A percentile compares a stretch with the other conserved stretches of the same genome.
Evolutionary conservation across 2,888 invertebrate genomes (phyloP).

Genomic region (Latrodectus elegans): DNA sequence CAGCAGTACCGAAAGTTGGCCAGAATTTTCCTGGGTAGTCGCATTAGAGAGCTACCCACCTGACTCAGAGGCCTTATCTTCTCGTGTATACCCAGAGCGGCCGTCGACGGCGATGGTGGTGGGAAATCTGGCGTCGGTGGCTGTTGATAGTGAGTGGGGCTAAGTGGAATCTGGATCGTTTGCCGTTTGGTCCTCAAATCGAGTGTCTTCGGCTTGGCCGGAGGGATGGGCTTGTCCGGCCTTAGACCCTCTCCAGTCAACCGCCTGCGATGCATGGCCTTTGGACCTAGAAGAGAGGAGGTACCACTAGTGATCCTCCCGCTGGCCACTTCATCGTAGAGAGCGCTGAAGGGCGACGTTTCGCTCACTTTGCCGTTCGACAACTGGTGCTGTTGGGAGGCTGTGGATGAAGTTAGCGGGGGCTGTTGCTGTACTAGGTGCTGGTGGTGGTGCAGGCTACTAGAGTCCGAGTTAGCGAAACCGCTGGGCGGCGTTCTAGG

Average conservation of each 20-base stretch:
- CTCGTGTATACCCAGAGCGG: slow-evolving; percentile 90
- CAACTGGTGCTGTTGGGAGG: slow-evolving; percentile 21
- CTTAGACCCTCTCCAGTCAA: slow-evolving; percentile 56
- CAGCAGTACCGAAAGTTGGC: slow-evolving; percentile 52
- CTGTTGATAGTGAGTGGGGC: slow-evolving; percentile 91
- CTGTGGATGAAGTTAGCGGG: not conserved
- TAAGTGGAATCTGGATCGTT: slow-evolving; percentile 80
- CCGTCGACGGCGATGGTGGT: slow-evolving; percentile 91
- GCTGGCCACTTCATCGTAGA: slow-evolving; percentile 69
- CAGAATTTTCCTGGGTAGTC: slow-evolving; percentile 55
- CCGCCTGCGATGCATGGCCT: slow-evolving; percentile 64
- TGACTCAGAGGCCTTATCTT: slow-evolving; percentile 91
- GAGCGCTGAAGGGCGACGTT: slow-evolving; percentile 67
- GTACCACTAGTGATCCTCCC: slow-evolving; percentile 53
- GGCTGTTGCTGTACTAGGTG: not conserved
- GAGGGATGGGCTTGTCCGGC: slow-evolving; percentile 65
- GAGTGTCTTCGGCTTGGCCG: slow-evolving; percentile 68
- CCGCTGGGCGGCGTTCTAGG: slow-evolving; percentile 60
- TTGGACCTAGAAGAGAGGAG: slow-evolving; percentile 45
- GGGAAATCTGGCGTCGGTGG: slow-evolving; percentile 96
- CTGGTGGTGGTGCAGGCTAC: slow-evolving; percentile 16
- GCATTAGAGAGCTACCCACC: slow-evolving; percentile 77
- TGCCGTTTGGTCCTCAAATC: slow-evolving; percentile 69
- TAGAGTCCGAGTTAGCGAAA: slow-evolving; percentile 42
- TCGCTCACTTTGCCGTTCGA: slow-evolving; percentile 51